Base-by-base conservation (phyloP, 2,797 vertebrate genomes). In the Chromis chromis region DNA sequence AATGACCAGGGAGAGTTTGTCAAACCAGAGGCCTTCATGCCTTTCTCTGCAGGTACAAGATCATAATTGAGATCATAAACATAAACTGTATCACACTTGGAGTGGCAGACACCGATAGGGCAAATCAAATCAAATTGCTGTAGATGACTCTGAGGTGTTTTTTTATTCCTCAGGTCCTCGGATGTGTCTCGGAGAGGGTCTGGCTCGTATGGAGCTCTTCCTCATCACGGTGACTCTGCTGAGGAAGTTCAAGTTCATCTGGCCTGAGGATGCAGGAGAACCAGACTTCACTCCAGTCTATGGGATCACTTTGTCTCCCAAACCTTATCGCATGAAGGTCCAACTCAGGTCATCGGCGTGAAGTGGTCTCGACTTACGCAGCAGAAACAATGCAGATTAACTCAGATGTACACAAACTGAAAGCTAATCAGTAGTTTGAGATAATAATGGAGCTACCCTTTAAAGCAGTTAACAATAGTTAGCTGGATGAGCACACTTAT, bases 201-300 rank as follows among this genome's bases (percentile, higher is more conserved):
- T 95, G 77, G 93, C 94, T n/a, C 93, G 92, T 19, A 94, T 94
- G 92, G 93, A 94, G 85, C 92, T 95, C 49, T 94, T 94, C 85
- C 79, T 94, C 69, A 81, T 94, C 48, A 52, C 70, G 1, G 93
- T 92, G 36, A 93, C 90, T 3, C 82, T 94, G 65, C 85, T 95
- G 68, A 90, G 81, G 67, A 93, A 70, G 64, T 95, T 93, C 54
- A 76, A 69, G 57, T 93, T 94, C 62, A 25, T 89, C 55, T 93
- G 93, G 90, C 91, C 91, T 0, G 60, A 79, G 12, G 55, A 79
- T 6, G 70, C 65, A 54, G 75, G 68, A 49, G 9, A 72, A 19
- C 53, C 59, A 4, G 24, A 49, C n/a, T 69, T 64, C 3, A 58
- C 65, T 12, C 65, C 74, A 0, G 33, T 88, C 2, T 92, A 42